A percentile compares a stretch with the other conserved stretches of the same genome.
phyloP scores from a whole-genome alignment of 2,797 vertebrate genomes.

The Hozukius guyotensis region DNA sequence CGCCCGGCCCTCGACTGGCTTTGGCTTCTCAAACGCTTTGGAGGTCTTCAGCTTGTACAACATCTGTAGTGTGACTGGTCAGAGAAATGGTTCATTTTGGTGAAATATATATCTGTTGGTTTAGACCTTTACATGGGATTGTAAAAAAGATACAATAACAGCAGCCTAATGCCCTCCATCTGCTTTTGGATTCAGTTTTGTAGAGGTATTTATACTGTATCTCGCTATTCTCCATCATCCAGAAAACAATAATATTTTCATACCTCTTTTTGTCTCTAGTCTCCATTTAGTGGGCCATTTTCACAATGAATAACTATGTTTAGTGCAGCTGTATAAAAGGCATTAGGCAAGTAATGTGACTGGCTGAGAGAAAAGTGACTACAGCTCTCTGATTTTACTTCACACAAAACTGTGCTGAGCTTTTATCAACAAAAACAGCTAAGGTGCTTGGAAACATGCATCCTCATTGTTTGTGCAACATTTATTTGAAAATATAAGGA shows the following conservation, averaged over 20 bases:
- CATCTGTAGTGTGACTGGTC: constrained; percentile 96
- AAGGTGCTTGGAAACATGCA: neutral
- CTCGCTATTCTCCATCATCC: too few relatives aligned
- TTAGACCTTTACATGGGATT: neutral
- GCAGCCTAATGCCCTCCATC: neutral
- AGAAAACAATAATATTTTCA: too few relatives aligned
- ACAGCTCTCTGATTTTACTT: neutral
- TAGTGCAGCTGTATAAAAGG: neutral
- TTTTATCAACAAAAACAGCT: too few relatives aligned
- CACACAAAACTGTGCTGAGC: neutral
- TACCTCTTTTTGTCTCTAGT: too few relatives aligned
- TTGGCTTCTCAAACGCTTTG: constrained; percentile 97
- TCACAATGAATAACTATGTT: neutral
- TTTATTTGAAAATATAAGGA: neutral
- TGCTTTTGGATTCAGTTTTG: neutral
- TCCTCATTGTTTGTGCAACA: neutral
- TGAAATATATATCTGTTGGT: neutral
- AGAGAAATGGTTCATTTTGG: neutral
- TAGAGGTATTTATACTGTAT: too few relatives aligned
- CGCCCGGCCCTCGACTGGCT: constrained; percentile 85
- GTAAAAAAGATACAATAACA: neutral
- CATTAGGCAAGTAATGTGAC: neutral
- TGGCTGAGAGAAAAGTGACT: neutral
- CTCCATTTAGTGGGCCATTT: too few relatives aligned
- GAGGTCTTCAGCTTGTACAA: constrained; percentile 97